Conservation (phyloP, 2,797 vertebrate species). For the Heteromormyrus szaboi region DNA sequence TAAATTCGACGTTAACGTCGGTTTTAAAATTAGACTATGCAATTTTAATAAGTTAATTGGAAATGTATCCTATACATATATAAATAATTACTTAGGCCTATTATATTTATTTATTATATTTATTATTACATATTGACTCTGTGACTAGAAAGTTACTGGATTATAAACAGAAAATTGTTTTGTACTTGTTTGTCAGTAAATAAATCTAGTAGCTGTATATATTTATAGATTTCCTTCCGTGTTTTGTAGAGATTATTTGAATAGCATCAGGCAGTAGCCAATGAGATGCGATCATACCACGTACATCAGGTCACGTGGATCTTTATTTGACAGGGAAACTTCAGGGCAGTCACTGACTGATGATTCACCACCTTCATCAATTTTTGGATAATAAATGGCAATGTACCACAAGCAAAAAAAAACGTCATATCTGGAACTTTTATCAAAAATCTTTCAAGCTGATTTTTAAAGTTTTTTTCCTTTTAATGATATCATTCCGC, state of each 20-base stretch:
- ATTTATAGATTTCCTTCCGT: neutral
- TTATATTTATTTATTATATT: too few species aligned
- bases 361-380: neutral
- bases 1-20: neutral
- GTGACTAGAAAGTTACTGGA: neutral
- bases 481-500: neutral
- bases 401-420: neutral
- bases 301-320: neutral
- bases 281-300: neutral
- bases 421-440: neutral
- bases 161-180: neutral
- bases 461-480: neutral
- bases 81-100: too few species aligned
- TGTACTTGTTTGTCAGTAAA: neutral
- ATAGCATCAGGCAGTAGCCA: neutral
- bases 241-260: neutral
- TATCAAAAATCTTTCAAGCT: neutral
- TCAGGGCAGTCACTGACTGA: neutral
- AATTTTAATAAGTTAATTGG: neutral
- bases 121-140: neutral
- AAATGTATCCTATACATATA: neutral
- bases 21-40: neutral
- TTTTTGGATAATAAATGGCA: neutral
- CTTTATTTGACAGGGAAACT: neutral
- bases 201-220: neutral